These are phyloP conservation scores for Phlogophora meticulosa DNA, from an alignment of 2,888 invertebrate species.

Conservation along the genomic window DNA sequence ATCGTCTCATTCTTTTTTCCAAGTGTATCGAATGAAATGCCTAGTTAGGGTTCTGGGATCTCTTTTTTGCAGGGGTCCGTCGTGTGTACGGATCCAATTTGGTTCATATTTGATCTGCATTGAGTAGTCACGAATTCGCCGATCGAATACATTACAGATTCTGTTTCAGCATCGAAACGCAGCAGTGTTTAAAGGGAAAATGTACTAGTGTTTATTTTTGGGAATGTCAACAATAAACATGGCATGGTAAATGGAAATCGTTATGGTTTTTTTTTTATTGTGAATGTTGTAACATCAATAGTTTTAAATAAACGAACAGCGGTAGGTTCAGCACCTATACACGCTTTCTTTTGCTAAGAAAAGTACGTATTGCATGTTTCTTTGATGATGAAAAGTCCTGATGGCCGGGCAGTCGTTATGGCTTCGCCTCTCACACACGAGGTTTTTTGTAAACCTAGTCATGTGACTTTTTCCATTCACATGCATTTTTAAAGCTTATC, in stretches of 20 bases:
- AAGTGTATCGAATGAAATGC: slow-evolving; percentile 67
- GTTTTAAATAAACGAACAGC: slow-evolving; percentile 5
- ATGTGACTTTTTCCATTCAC: no score
- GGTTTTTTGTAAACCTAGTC: no score
- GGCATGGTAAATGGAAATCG: slow-evolving; percentile 23
- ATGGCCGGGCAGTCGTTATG: no score
- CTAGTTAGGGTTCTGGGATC: slow-evolving; percentile 64
- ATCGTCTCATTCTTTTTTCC: slow-evolving; percentile 63
- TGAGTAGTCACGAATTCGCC: slow-evolving; percentile 74
- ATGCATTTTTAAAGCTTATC: no score
- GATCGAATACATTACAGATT: slow-evolving; percentile 79
- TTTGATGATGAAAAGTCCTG: no score
- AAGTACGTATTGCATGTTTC: neutral
- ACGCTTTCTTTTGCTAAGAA: neutral
- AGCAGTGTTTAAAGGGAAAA: slow-evolving; percentile 66
- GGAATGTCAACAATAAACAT: slow-evolving; percentile 52
- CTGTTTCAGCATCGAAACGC: slow-evolving; percentile 74
- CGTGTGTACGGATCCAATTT: slow-evolving; percentile 74
- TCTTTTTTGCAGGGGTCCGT: slow-evolving; percentile 63
- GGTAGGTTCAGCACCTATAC: neutral
- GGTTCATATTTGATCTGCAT: slow-evolving; percentile 79
- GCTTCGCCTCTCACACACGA: no score
- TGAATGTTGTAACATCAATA: slow-evolving; percentile 20
- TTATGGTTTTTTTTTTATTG: slow-evolving; percentile 27
- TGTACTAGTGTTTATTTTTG: slow-evolving; percentile 66